phyloP scores from a whole-genome alignment of 2,888 invertebrate species.

The Phytoseiulus persimilis region DNA sequence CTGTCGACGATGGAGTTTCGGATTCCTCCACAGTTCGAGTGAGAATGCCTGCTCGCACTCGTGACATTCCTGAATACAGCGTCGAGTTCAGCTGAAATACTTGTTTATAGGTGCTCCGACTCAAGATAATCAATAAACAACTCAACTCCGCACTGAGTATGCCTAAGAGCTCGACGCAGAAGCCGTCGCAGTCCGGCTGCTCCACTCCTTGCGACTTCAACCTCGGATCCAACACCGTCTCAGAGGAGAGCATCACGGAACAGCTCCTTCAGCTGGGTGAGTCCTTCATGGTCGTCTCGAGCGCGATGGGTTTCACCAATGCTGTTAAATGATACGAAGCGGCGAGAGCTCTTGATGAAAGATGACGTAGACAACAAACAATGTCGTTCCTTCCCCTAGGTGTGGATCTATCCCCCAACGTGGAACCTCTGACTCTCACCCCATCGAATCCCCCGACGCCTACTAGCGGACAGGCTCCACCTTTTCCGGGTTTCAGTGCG shows the following conservation, averaged over 20 bases:
- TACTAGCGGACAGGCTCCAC: conserved; percentile 27
- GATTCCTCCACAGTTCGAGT: not conserved
- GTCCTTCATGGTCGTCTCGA: not conserved
- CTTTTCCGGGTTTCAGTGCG: conserved; percentile 11
- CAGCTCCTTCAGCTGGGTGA: conserved; percentile 18
- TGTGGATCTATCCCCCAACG: conserved; percentile 26
- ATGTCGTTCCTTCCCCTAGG: not conserved
- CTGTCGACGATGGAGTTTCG: not conserved
- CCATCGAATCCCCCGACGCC: conserved; percentile 36
- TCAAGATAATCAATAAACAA: conserved; percentile 34
- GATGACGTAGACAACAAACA: too few species aligned
- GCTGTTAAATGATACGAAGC: too few species aligned
- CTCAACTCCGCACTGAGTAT: conserved; percentile 36
- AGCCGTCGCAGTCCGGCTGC: conserved; percentile 20
- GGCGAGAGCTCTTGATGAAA: too few species aligned
- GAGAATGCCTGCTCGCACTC: not conserved
- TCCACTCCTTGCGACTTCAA: conserved; percentile 32
- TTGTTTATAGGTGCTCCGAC: conserved; percentile 25
- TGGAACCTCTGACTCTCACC: conserved; percentile 33
- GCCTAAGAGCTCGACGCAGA: not conserved
- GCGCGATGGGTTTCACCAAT: too few species aligned
- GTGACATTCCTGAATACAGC: not conserved
- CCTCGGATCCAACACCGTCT: conserved; percentile 31
- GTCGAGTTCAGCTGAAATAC: not conserved
- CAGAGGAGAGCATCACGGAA: conserved; percentile 28